phyloP scores from a whole-genome alignment of 2,888 invertebrate species.

The Orchestes rusci region DNA sequence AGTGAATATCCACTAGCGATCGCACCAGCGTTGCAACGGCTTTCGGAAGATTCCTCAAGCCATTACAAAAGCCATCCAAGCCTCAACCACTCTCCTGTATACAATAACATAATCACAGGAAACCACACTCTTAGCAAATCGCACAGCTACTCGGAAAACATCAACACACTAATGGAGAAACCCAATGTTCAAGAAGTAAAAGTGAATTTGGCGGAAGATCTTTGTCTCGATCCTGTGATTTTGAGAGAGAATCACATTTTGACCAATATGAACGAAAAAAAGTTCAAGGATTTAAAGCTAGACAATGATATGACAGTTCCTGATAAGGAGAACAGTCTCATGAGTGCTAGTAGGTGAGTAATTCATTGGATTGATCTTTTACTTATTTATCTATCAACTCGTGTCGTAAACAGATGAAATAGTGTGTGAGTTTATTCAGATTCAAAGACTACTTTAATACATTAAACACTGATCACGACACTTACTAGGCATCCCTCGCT shows the following conservation, averaged over 20 bases:
- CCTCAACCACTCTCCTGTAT: constrained; percentile 39
- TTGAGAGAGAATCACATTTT: constrained; percentile 39
- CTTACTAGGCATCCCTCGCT: too few species aligned
- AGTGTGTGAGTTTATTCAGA: too few species aligned
- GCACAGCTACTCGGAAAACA: constrained; percentile 38
- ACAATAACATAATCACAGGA: constrained; percentile 39
- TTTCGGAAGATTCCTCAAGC: constrained; percentile 32
- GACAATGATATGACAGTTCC: constrained; percentile 42
- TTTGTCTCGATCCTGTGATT: constrained; percentile 49
- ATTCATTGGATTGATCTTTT: background rate
- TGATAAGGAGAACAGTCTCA: constrained; percentile 45
- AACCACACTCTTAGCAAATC: constrained; percentile 34
- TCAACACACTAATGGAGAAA: constrained; percentile 29
- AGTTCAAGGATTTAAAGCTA: constrained; percentile 31
- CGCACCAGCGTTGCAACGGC: constrained; percentile 35
- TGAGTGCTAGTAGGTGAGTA: constrained; percentile 52
- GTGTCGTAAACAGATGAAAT: too few species aligned
- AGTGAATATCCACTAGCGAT: constrained; percentile 57
- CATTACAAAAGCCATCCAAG: constrained; percentile 44
- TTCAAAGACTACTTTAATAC: too few species aligned
- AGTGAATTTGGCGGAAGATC: constrained; percentile 45
- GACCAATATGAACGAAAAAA: constrained; percentile 27
- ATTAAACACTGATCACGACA: too few species aligned
- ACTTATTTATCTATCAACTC: too few species aligned
- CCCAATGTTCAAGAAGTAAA: constrained; percentile 2